phyloP scores from a whole-genome alignment of 2,888 invertebrate genomes.

The Zhuqinia jingwanae region DNA sequence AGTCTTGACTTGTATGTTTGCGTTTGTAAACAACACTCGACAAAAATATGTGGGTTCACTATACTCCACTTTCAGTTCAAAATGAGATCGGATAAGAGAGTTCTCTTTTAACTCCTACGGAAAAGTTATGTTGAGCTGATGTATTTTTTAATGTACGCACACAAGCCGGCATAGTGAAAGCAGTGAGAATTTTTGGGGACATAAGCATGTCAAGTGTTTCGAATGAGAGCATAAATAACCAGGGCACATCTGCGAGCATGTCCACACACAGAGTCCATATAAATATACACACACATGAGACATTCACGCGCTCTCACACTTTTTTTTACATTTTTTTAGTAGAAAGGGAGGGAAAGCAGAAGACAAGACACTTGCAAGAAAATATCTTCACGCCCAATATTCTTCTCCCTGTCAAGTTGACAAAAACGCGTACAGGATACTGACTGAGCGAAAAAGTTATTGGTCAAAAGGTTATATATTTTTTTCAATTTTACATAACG shows the following conservation, averaged over 20 bases:
- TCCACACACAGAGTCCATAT: constrained; percentile 27
- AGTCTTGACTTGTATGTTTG: constrained; percentile 23
- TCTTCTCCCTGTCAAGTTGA: constrained; percentile 40
- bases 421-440: neutral
- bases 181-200: constrained; percentile 12
- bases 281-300: neutral
- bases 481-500: too few species aligned
- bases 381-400: constrained; percentile 48
- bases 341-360: neutral
- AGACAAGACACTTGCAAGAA: neutral
- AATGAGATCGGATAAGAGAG: neutral
- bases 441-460: constrained; percentile 3
- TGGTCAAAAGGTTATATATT: constrained; percentile 25
- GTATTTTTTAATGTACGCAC: constrained; percentile 13
- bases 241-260: constrained; percentile 53
- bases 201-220: constrained; percentile 45
- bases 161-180: neutral
- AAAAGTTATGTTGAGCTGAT: neutral
- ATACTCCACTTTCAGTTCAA: neutral
- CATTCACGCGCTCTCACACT: neutral
- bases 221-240: constrained; percentile 61
- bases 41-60: neutral
- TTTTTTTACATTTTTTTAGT: constrained; percentile 42
- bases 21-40: neutral
- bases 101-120: too few species aligned